phyloP scores from a whole-genome alignment of 2,113 vertebrate species.

The Misgurnus anguillicaudatus region DNA sequence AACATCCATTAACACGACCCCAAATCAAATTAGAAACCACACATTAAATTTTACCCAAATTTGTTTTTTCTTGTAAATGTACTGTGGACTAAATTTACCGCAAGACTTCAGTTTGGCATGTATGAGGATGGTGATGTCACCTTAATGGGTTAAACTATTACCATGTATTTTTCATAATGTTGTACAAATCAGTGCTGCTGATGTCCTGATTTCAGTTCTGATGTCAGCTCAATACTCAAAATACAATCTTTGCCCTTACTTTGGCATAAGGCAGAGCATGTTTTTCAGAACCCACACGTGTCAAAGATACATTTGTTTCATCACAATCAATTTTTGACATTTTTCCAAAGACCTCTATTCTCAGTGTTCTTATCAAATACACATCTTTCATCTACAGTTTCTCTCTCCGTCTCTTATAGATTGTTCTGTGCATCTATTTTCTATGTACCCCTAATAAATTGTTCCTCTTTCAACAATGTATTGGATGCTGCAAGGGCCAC shows the following conservation, averaged over 20 bases:
- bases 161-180: background rate
- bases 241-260: too few relatives aligned
- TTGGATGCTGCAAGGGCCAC: constrained; percentile 15
- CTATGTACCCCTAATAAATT: constrained; percentile 8
- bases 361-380: constrained; percentile 35
- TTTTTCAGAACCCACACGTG: too few relatives aligned
- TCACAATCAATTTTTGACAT: background rate
- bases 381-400: constrained; percentile 30
- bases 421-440: constrained; percentile 31
- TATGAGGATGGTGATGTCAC: too few relatives aligned
- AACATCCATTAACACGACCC: too few relatives aligned
- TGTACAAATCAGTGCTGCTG: background rate
- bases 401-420: background rate
- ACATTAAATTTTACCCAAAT: too few relatives aligned
- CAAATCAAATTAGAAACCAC: too few relatives aligned
- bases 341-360: background rate
- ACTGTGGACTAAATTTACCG: too few relatives aligned
- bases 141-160: too few relatives aligned
- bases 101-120: too few relatives aligned
- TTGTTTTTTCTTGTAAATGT: too few relatives aligned
- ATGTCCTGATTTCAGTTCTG: background rate
- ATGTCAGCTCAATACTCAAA: background rate
- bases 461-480: constrained; percentile 26
- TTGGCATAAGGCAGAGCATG: too few relatives aligned
- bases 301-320: too few relatives aligned